Percentiles rank a stretch among this genome's conserved stretches.
These are phyloP conservation scores for Lagria hirta DNA, from an alignment of 2,888 invertebrate genomes.

Conservation along the genomic window DNA sequence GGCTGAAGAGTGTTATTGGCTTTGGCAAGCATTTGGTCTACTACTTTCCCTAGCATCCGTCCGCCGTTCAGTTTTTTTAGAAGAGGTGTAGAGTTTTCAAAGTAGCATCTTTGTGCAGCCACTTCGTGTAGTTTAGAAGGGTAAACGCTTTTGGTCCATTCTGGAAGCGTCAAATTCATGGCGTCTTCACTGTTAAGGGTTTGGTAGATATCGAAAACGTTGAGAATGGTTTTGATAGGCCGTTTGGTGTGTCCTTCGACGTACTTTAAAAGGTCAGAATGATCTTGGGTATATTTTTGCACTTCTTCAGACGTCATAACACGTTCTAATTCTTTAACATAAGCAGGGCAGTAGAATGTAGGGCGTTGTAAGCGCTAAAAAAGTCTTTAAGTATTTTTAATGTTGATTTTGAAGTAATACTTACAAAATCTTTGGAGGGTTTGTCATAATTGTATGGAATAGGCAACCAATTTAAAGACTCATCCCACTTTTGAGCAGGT, in stretches of 20 bases:
- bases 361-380: conserved; percentile 46
- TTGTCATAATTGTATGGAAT: conserved; percentile 55
- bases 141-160: conserved; percentile 52
- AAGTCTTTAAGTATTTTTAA: not conserved
- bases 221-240: conserved; percentile 35
- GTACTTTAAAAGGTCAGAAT: conserved; percentile 39
- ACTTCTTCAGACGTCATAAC: conserved; percentile 38
- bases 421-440: conserved; percentile 43
- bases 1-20: conserved; percentile 31
- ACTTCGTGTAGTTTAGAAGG: conserved; percentile 47
- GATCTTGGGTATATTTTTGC: conserved; percentile 34
- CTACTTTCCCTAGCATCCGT: conserved; percentile 42
- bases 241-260: conserved; percentile 41
- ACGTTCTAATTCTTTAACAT: conserved; percentile 43
- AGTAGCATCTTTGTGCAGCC: conserved; percentile 50
- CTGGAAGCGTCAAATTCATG: conserved; percentile 51
- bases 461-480: conserved; percentile 61
- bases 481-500: conserved; percentile 55
- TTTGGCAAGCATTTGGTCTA: conserved; percentile 42
- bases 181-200: conserved; percentile 47
- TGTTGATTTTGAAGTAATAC: conserved; percentile 9
- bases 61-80: conserved; percentile 55
- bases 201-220: conserved; percentile 46
- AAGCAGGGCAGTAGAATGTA: conserved; percentile 46
- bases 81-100: conserved; percentile 48